Evolutionary conservation across 1,140 invertebrate genomes (phyloP), one percentile per base, ranked within the genome.

Genomic region (Homarus americanus): DNA sequence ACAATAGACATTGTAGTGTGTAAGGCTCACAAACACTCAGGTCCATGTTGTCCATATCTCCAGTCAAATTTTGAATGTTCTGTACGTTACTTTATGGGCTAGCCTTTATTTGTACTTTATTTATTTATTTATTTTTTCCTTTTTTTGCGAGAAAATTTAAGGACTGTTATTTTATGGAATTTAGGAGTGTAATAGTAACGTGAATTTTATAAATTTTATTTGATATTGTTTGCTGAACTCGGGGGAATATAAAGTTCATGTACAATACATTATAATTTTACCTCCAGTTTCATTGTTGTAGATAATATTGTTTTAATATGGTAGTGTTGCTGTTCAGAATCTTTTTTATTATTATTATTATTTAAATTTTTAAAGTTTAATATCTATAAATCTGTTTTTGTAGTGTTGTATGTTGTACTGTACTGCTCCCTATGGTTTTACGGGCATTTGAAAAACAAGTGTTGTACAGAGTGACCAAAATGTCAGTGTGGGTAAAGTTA

Each of bases 21-120:
- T 87, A 82, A 82, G 87, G 87, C 78, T 88, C 87, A 88, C 66
- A 72, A 84, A 88, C 32, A 53, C 87, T 88, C 87, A 88, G 87
- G 87, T 88, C 49, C 36, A 69, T 82, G 28, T 72, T 88, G 78
- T 88, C 87, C 87, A 88, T 82, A 88, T 88, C 58, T 88, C 78
- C n/a, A 40, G 85, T 87, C 73, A 87, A 3, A 44, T 63, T 40
- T 76, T 84, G 36, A 34, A 20, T 40, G 12, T n/a, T n/a, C 44
- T 58, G 28, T 83, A 38, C 28, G 36, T 73, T 84, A 72, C 3
- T 32, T 69, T 32, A 69, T 69, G n/a, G n/a, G n/a, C n/a, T n/a
- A n/a, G n/a, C n/a, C n/a, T n/a, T n/a, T n/a, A n/a, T n/a, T n/a
- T n/a, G n/a, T n/a, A n/a, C n/a, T n/a, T n/a, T n/a, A 15, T 49